Evolutionary conservation across 2,797 vertebrate genomes (phyloP).

Genomic region (Urophycis tenuis): DNA sequence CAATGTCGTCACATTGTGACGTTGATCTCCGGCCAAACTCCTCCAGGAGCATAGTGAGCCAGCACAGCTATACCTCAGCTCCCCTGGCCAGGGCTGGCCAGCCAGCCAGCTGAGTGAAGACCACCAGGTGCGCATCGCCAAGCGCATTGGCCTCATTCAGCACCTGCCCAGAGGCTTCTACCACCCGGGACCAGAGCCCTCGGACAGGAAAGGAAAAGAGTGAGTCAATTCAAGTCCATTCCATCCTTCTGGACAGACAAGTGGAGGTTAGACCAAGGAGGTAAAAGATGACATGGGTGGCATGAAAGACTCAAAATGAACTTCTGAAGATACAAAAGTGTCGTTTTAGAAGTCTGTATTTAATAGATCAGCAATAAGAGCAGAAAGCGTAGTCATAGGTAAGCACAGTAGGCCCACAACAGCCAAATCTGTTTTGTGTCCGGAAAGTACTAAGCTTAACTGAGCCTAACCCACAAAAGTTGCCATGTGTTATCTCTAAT

Average conservation of each 20-base stretch:
- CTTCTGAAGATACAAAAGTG: not conserved
- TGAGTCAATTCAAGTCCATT: slow-evolving; percentile 49
- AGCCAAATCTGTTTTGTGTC: not conserved
- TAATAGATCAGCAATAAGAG: not conserved
- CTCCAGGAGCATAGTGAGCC: slow-evolving; percentile 64
- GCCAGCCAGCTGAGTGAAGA: slow-evolving; percentile 82
- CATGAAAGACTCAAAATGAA: not conserved
- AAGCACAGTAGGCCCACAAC: not conserved
- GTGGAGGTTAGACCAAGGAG: not conserved
- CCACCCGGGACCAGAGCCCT: slow-evolving; percentile 66
- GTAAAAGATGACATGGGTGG: not conserved
- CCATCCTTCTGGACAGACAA: not conserved
- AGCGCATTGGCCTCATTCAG: slow-evolving; percentile 82
- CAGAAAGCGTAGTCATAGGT: not conserved
- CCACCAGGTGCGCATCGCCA: slow-evolving; percentile 80
- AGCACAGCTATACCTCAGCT: slow-evolving; percentile 75
- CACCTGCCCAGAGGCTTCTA: slow-evolving; percentile 79
- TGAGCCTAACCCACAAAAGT: not conserved
- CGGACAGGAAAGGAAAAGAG: slow-evolving; percentile 81
- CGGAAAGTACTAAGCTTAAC: slow-evolving; percentile 2
- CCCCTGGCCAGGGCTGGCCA: slow-evolving; percentile 72
- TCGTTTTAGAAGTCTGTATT: not conserved
- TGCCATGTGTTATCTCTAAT: not conserved
- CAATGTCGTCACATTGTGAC: too few species aligned
- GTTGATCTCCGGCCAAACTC: not conserved